Conservation (phyloP, 2,113 vertebrate genomes). For the Accipiter cooperii region DNA sequence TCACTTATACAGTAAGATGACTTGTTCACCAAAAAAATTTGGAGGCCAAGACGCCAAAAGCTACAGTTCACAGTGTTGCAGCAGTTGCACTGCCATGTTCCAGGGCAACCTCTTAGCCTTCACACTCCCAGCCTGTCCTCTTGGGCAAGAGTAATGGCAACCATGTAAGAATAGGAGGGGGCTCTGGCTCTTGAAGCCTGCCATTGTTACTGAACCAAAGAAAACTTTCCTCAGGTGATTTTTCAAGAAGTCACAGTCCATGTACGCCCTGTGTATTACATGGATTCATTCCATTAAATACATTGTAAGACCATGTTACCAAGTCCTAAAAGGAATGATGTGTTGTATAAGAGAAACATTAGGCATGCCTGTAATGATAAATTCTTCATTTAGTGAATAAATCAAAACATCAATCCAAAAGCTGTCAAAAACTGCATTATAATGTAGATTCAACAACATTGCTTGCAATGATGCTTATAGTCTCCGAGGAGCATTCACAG, state of each 20-base stretch:
- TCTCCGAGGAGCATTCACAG: not conserved
- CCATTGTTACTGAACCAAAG: not conserved
- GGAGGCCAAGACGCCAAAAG: constrained; percentile 32
- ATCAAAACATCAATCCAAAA: not conserved
- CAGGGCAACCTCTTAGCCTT: not conserved
- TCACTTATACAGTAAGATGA: constrained; percentile 44
- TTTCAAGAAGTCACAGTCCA: not conserved
- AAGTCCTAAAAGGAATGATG: not conserved
- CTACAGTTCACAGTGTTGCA: not conserved
- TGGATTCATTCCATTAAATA: not conserved
- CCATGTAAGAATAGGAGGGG: not conserved
- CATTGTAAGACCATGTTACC: not conserved
- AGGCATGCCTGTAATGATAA: not conserved
- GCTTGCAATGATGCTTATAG: not conserved
- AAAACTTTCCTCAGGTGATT: not conserved
- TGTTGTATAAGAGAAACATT: not conserved
- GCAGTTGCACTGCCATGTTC: not conserved
- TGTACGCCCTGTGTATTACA: not conserved
- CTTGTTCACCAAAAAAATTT: constrained; percentile 44
- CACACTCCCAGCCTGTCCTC: not conserved
- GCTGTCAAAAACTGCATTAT: not conserved
- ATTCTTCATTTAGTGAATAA: not conserved
- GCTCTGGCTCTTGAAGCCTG: not conserved
- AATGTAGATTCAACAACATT: not conserved
- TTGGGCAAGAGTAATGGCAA: not conserved